Evolutionary conservation across 2,113 vertebrate species (phyloP).

Genomic region (Protobothrops mucrosquamatus): DNA sequence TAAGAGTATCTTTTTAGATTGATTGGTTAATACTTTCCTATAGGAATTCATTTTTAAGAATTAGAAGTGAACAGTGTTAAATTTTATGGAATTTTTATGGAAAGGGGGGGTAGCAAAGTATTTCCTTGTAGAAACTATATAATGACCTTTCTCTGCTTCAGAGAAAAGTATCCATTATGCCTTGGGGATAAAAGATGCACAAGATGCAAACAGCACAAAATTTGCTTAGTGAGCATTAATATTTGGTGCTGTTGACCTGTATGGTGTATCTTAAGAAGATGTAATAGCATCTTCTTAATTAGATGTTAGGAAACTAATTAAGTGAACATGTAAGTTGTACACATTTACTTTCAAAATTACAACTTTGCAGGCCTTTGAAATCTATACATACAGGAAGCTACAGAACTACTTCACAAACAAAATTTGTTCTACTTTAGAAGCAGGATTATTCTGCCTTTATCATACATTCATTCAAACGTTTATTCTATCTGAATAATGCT

Average conservation of each 20-base stretch:
- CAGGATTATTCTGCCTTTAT: not conserved
- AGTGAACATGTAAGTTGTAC: not conserved
- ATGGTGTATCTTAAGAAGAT: not conserved
- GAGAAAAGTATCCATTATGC: not conserved
- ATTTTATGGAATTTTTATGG: not conserved
- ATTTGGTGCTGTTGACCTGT: not conserved
- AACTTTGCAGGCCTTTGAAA: not conserved
- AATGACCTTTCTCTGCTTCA: not conserved
- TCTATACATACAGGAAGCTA: not conserved
- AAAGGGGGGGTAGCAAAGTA: not conserved
- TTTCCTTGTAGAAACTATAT: not conserved
- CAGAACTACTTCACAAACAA: not conserved
- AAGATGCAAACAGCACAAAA: not conserved
- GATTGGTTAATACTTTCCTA: not conserved
- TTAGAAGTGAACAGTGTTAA: not conserved
- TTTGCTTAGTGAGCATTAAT: not conserved
- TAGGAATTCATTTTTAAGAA: not conserved
- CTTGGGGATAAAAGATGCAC: not conserved
- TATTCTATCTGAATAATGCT: not conserved
- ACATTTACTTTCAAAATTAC: not conserved
- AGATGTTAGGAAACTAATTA: not conserved
- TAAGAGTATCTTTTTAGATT: not conserved
- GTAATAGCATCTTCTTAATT: not conserved
- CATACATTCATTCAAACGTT: not conserved
- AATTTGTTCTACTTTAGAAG: not conserved